Base-by-base conservation (phyloP, 2,888 invertebrate species). In the Perithous albicinctus region DNA sequence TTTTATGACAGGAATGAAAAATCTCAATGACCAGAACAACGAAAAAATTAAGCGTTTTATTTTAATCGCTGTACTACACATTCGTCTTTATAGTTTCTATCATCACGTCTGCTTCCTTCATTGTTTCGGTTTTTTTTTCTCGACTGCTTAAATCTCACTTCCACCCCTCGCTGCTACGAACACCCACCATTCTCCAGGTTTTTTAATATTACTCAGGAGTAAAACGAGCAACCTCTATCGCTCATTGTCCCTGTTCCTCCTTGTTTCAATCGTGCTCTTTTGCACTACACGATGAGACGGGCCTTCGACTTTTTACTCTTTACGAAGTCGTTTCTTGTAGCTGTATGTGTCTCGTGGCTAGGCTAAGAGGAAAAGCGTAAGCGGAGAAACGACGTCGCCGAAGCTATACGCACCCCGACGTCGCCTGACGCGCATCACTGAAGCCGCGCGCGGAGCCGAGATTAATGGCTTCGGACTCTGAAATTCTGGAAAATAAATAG, bases 401-500 rank as follows among this genome's bases (percentile, higher is more conserved):
- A 88, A 86, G 87, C 88, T 85, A n/a, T n/a, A 88, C 89, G 88
- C 87, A 89, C 87, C 88, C 90, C 90, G 91, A 90, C 91, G 92
- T 90, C 91, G 91, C 88, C 90, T 90, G 91, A 91, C 91, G 90
- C 91, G 91, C 92, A 91, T 90, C 90, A 91, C 90, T 89, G 92
- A 91, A 89, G 91, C 89, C 89, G 87, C 88, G 87, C 29, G 10
- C 67, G 75, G 87, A 88, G 87, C 87, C 85, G 88, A 91, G 92
- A 92, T 92, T 92, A 92, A 92, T 93, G 91, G 90, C 89, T 88
- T 91, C 91, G 91, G 91, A 91, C 92, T 91, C 91, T 90, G 91
- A 91, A 91, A 92, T 92, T 92, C 91, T 89, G 90, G 91, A 91
- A 92, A 92, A 92, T 92, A 92, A 92, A 92, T 92, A 92, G 92